Base-by-base conservation (phyloP, 2,113 vertebrate genomes). In the Megatriorchis doriae region DNA sequence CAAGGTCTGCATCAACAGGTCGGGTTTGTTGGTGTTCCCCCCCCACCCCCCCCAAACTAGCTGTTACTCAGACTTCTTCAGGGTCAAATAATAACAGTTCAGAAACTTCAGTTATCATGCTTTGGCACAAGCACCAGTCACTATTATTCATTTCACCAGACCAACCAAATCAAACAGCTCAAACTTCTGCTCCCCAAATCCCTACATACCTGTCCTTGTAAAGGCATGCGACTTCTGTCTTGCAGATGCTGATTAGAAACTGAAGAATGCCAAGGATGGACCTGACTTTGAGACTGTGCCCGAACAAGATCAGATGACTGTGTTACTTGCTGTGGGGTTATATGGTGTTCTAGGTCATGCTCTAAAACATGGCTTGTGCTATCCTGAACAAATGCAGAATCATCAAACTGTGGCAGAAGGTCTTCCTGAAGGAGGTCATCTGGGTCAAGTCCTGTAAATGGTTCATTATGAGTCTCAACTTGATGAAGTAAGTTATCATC, bases 401-500 rank as follows among this genome's bases (percentile, higher is more conserved):
- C 99, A 82, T 99, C 99, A 5, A 99, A 99, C 82, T 99, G 99
- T 12, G 99, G 99, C 86, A 99, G 97, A 13, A 99, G 98, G 77
- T 98, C 98, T 94, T 99, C 99, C 74, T 98, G 99, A 90, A 99
- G 98, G 63, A 99, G 99, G 95, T 99, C 98, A 56, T 99, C 99
- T 0, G 99, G 98, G 77, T 99, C 99, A 87, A 99, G 98, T 81
- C 98, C 98, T 56, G 98, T 99, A 95, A 99, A 99, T 13, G 98
- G 98, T 94, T 98, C 98, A 63, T 93, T 97, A 23, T 99, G 99
- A 94, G 98, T 97, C 29, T 98, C 98, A 8, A 99, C 98, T 92
- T 98, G 98, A 95, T 98, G 98, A 97, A 99, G 98, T 87, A 99
- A 98, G 88, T 97, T 98, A 45, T 99, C 99, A 95, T 98, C 98